A percentile compares a stretch with the other conserved stretches of the same genome.
phyloP scores from a whole-genome alignment of 2,888 invertebrate species.

The Parelbella ahira region DNA sequence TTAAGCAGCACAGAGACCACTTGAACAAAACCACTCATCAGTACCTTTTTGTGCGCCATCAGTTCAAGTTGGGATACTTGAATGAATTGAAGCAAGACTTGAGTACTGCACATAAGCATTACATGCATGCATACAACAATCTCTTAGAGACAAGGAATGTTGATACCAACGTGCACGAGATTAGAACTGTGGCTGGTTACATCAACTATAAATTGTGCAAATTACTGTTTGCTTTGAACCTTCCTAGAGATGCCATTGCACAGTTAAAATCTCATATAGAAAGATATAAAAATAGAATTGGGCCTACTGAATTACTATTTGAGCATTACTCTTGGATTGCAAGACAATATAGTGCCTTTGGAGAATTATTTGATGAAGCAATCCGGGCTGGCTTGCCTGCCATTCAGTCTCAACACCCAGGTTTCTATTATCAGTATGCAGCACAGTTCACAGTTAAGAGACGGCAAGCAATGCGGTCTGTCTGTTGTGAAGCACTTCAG shows the following conservation, averaged over 20 bases:
- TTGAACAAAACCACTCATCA: slow-evolving; percentile 95
- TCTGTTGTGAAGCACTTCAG: slow-evolving; percentile 81
- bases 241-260: slow-evolving; percentile 95
- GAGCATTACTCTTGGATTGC: slow-evolving; percentile 98
- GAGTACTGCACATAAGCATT: slow-evolving; percentile 92
- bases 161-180: slow-evolving; percentile 95
- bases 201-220: slow-evolving; percentile 97
- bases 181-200: slow-evolving; percentile 96
- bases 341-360: slow-evolving; percentile 94
- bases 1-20: slow-evolving; percentile 94
- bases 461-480: slow-evolving; percentile 86
- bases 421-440: slow-evolving; percentile 97
- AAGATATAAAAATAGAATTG: slow-evolving; percentile 89
- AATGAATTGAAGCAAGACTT: slow-evolving; percentile 96
- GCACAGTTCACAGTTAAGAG: slow-evolving; percentile 92
- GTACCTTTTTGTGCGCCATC: slow-evolving; percentile 95
- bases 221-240: slow-evolving; percentile 92
- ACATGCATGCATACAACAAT: slow-evolving; percentile 93
- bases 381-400: slow-evolving; percentile 95
- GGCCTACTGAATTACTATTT: slow-evolving; percentile 92
- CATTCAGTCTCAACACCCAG: slow-evolving; percentile 97
- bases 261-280: slow-evolving; percentile 96
- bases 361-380: slow-evolving; percentile 97
- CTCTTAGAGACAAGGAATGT: slow-evolving; percentile 92
- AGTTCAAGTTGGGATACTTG: slow-evolving; percentile 97